phyloP scores from a whole-genome alignment of 1,140 invertebrate species.

The Drosophila punjabiensis region DNA sequence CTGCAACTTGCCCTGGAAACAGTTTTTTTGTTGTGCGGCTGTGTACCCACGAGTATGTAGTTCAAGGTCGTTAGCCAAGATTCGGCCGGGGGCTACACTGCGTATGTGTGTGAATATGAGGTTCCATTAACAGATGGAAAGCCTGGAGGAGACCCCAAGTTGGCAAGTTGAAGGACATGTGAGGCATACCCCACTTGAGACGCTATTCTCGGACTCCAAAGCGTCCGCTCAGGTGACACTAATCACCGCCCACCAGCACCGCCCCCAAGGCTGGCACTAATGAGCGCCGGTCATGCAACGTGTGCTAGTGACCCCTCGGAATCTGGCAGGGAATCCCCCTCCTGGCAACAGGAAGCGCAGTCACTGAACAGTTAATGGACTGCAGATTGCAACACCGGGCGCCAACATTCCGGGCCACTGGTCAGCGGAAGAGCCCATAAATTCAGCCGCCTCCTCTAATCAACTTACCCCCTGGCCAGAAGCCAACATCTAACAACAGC shows the following conservation, averaged over 20 bases:
- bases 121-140: constrained; percentile 10
- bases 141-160: constrained; percentile 9
- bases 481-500: constrained; percentile 38
- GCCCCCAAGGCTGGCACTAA: constrained; percentile 34
- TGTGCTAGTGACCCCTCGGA: constrained; percentile 30
- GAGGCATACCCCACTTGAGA: constrained; percentile 32
- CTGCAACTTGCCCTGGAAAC: constrained; percentile 42
- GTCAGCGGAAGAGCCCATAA: constrained; percentile 38
- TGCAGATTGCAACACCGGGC: constrained; percentile 44
- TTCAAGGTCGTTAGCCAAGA: constrained; percentile 57
- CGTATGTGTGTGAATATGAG: neutral
- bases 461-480: constrained; percentile 29
- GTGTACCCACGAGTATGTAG: constrained; percentile 51
- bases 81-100: constrained; percentile 5
- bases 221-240: constrained; percentile 44
- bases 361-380: constrained; percentile 76
- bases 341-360: constrained; percentile 69
- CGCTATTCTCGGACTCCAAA: constrained; percentile 46
- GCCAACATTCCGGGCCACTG: constrained; percentile 41
- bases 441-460: constrained; percentile 54
- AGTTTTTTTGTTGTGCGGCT: constrained; percentile 20
- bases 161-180: constrained; percentile 51
- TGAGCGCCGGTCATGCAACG: constrained; percentile 48
- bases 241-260: constrained; percentile 14
- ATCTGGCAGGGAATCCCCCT: constrained; percentile 22